Conservation (phyloP, 2,888 invertebrate species). For the Galerucella nymphaeae region DNA sequence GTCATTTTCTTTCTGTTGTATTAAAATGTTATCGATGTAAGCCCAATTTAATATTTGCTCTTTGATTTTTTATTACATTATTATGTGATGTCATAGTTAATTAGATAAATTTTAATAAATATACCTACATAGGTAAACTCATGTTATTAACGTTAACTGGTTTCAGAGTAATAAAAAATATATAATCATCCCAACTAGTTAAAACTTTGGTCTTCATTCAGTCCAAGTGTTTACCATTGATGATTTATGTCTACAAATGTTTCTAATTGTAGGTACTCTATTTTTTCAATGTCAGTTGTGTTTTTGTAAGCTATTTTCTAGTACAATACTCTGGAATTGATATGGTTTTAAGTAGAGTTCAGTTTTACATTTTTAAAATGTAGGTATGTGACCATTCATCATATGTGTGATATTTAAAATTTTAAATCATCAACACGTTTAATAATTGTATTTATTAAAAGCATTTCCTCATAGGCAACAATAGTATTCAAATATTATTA, state of each 20-base stretch:
- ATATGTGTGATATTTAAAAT: not conserved
- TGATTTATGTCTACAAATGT: no score
- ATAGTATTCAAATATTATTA: slow-evolving; percentile 1
- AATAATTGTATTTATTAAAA: not conserved
- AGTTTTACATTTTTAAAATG: no score
- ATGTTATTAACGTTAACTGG: not conserved
- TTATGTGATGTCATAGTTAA: no score
- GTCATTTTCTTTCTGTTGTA: not conserved
- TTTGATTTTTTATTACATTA: not conserved
- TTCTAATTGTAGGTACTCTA: no score
- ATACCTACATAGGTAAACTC: not conserved
- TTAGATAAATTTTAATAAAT: no score
- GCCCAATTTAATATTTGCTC: not conserved
- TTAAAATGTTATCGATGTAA: slow-evolving; percentile 1
- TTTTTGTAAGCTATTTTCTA: no score
- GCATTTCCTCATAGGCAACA: not conserved
- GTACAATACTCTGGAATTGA: no score
- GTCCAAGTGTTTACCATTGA: no score
- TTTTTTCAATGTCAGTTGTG: no score
- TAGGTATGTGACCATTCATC: not conserved
- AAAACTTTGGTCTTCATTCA: not conserved
- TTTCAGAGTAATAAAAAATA: not conserved
- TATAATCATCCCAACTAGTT: not conserved
- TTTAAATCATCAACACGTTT: not conserved
- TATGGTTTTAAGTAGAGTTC: no score